phyloP scores from a whole-genome alignment of 2,797 vertebrate genomes.

The Melanotaenia trifasciata region DNA sequence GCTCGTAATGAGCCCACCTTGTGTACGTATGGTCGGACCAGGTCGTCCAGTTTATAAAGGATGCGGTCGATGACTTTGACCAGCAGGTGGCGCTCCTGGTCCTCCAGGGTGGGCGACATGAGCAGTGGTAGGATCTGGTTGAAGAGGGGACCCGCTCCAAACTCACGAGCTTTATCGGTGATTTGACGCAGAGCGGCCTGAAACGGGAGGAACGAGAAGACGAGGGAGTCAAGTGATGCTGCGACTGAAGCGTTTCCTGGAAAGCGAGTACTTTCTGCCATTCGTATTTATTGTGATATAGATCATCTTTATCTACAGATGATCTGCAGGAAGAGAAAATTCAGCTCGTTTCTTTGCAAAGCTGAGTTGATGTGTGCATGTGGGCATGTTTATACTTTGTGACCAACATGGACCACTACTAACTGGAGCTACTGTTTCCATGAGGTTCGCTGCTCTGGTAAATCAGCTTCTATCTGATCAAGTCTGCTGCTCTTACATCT shows the following conservation, averaged over 20 bases:
- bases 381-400: too few relatives aligned
- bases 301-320: too few relatives aligned
- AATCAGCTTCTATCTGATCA: too few relatives aligned
- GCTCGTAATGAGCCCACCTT: constrained; percentile 84
- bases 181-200: constrained; percentile 97
- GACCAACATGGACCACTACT: too few relatives aligned
- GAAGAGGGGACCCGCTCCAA: constrained; percentile 96
- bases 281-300: too few relatives aligned
- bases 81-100: constrained; percentile 97
- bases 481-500: too few relatives aligned
- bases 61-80: constrained; percentile 99
- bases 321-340: too few relatives aligned
- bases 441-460: too few relatives aligned
- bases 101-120: constrained; percentile 98
- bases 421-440: too few relatives aligned
- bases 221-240: not conserved
- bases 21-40: constrained; percentile 97
- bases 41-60: constrained; percentile 97
- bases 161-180: constrained; percentile 98
- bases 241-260: not conserved
- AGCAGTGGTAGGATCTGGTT: constrained; percentile 97
- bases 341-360: not conserved
- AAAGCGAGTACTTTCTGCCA: too few relatives aligned
- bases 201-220: not conserved
- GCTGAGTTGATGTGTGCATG: not conserved